Conservation (phyloP, 2,113 vertebrate genomes). For the Cheirogaleus medius region DNA sequence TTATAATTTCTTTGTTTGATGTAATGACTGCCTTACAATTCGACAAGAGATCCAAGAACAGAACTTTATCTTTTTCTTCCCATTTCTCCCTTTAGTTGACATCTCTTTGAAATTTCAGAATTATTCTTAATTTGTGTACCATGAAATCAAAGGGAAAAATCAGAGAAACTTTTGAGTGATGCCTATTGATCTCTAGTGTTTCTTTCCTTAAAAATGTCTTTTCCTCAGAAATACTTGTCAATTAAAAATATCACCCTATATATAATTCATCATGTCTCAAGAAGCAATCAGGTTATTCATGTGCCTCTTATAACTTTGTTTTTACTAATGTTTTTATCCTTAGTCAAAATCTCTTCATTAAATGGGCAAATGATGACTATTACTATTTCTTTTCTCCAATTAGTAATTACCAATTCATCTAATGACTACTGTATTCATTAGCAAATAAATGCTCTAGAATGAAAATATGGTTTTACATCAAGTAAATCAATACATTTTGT, state of each 20-base stretch:
- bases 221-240: constrained; percentile 40
- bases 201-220: neutral
- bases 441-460: neutral
- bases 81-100: neutral
- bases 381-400: neutral
- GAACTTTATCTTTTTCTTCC: neutral
- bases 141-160: constrained; percentile 21
- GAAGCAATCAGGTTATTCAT: neutral
- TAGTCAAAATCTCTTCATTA: neutral
- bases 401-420: neutral
- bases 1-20: neutral
- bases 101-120: constrained; percentile 54
- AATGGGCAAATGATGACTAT: neutral
- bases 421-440: neutral
- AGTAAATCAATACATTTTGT: neutral
- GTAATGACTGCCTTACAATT: neutral
- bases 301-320: neutral
- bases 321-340: neutral
- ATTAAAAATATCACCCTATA: constrained; percentile 4
- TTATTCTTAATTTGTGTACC: neutral
- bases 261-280: neutral
- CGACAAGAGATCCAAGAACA: neutral
- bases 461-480: neutral
- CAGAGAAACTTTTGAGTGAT: neutral
- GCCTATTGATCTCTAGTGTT: neutral